Conservation (phyloP, 2,888 invertebrate species). For the Trachelus iudaicus region DNA sequence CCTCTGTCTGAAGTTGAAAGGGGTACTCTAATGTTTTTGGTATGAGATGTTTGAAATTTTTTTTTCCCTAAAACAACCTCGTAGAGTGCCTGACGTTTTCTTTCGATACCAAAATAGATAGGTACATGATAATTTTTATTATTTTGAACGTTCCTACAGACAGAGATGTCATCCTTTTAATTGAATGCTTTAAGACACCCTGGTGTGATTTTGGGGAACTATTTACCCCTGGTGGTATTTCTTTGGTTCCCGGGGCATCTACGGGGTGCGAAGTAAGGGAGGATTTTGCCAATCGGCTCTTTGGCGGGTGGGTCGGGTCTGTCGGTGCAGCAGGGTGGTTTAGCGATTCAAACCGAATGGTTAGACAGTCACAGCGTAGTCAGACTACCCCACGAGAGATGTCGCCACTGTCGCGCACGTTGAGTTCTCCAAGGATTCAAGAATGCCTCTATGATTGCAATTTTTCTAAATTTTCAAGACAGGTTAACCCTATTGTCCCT, state of each 20-base stretch:
- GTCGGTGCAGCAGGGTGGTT: conserved; percentile 60
- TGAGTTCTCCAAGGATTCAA: background rate
- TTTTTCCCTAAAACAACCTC: background rate
- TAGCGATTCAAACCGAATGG: conserved; percentile 24
- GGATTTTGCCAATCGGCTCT: conserved; percentile 50
- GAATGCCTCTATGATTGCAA: background rate
- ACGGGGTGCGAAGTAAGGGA: conserved; percentile 52
- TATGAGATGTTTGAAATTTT: background rate
- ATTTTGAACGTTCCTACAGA: background rate
- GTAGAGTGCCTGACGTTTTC: background rate
- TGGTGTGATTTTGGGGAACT: conserved; percentile 59
- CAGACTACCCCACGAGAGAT: conserved; percentile 59
- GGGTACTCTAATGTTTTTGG: background rate
- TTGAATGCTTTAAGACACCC: conserved; percentile 29
- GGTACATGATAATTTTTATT: background rate
- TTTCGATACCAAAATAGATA: background rate
- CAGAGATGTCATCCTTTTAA: background rate
- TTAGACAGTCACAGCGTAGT: background rate
- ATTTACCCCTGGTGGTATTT: conserved; percentile 59
- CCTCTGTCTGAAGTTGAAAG: background rate
- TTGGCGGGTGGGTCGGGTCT: conserved; percentile 54
- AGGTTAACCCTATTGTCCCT: background rate
- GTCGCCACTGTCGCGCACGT: conserved; percentile 50
- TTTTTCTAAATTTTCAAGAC: background rate
- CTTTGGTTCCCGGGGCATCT: conserved; percentile 36